Base-by-base conservation (phyloP, 2,113 vertebrate species). In the Miniopterus natalensis region DNA sequence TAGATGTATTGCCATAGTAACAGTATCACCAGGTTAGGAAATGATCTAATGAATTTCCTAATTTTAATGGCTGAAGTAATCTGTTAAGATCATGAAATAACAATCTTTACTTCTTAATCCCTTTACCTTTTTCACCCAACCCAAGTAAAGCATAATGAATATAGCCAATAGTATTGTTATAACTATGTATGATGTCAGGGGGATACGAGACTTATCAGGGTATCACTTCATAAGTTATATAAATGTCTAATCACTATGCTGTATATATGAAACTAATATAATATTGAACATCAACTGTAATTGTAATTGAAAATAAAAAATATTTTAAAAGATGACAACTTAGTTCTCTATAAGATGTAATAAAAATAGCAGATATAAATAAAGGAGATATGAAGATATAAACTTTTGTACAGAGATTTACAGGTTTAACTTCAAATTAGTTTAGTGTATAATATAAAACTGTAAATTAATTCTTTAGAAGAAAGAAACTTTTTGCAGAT, bases 21-120 rank as follows among this genome's bases (percentile, higher is more conserved):
- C 29, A n/a, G 47, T n/a, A 21, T 66, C 49, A 90, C 53, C 25
- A 20, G 8, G 59, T 78, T n/a, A 51, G 42, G 13, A 84, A 84
- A 49, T 77, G 40, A 53, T 84, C 23, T 77, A 77, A 84, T 75
- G 59, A 92, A 86, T 70, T 47, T 86, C 21, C 68, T 89, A 49
- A 77, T 94, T 71, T 77, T 68, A 68, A 29, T 59, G 18, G 12
- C 23, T 87, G 5, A 25, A 65, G 1, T 75, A 83, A 49, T 75
- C 53, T 49, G 3, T 94, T 68, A 70, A 85, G 14, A 68, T 68
- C 36, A 66, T n/a, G 31, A 66, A 66, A n/a, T 36, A 15, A 66
- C 14, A n/a, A 36, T 66, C 36, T 36, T 12, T 36, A 36, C 65
- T 68, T 68, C 65, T 68, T 68, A 36, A 68, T n/a, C 17, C 15